Percentiles rank a stretch among this genome's conserved stretches.
Conservation (phyloP, 92 coral and sea anemone genomes). For the Epizoanthus ramosus region DNA sequence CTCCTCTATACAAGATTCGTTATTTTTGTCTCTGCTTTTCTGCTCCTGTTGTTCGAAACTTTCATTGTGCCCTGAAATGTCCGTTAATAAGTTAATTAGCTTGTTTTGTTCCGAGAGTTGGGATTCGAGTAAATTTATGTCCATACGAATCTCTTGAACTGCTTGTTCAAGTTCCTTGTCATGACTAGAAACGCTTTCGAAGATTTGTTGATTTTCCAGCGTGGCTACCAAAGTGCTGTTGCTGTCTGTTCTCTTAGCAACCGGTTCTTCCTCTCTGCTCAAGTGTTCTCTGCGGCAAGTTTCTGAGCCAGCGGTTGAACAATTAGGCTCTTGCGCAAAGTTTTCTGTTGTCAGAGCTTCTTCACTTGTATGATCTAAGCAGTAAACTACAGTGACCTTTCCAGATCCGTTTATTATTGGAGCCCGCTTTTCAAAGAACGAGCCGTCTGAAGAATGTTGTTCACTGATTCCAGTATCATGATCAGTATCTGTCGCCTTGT, state of each 20-base stretch:
- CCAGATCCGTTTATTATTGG: not conserved
- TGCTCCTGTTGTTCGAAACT: not conserved
- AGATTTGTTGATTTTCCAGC: conserved; percentile 1
- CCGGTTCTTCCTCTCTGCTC: not conserved
- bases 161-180: conserved; percentile 2
- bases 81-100: conserved; percentile 4
- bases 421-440: conserved; percentile 42
- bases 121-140: conserved; percentile 8
- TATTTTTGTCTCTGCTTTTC: not conserved
- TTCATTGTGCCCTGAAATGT: conserved; percentile 11
- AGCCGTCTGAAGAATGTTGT: conserved; percentile 65
- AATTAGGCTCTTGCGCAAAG: not conserved
- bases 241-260: not conserved
- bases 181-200: not conserved
- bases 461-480: conserved; percentile 92
- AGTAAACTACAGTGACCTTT: not conserved
- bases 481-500: conserved; percentile 67
- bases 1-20: not conserved
- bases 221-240: not conserved
- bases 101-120: conserved; percentile 25
- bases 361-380: not conserved
- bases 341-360: not conserved
- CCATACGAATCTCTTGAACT: not conserved
- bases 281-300: not conserved
- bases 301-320: not conserved